Percentiles rank a stretch among this genome's conserved stretches.
phyloP scores from a whole-genome alignment of 2,888 invertebrate genomes.

The Temnothorax rugatulus region DNA sequence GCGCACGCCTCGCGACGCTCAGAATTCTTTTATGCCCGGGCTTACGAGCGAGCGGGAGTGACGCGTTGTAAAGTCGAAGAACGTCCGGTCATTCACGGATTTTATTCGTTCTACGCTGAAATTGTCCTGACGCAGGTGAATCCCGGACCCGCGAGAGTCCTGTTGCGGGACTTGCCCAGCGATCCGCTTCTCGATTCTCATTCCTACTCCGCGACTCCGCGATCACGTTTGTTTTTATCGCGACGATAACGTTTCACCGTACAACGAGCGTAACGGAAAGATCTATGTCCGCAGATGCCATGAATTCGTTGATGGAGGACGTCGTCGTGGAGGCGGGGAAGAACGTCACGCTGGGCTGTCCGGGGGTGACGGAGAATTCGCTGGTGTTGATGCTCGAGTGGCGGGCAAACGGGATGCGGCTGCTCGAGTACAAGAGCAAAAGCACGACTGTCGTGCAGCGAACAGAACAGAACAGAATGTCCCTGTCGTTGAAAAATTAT shows the following conservation, averaged over 20 bases:
- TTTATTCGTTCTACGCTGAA: conserved; percentile 32
- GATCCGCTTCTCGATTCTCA: neutral
- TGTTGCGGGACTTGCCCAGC: neutral
- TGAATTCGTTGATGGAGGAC: conserved; percentile 88
- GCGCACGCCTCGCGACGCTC: neutral
- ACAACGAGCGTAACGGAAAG: conserved; percentile 63
- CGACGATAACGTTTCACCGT: conserved; percentile 60
- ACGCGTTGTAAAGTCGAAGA: conserved; percentile 35
- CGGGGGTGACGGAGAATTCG: conserved; percentile 90
- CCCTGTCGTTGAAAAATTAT: conserved; percentile 88
- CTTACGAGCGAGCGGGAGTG: conserved; percentile 20
- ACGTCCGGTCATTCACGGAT: conserved; percentile 31
- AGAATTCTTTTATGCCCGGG: conserved; percentile 12
- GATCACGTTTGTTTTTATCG: conserved; percentile 63
- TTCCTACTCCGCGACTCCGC: neutral
- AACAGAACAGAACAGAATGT: conserved; percentile 87
- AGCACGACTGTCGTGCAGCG: conserved; percentile 87
- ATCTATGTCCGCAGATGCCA: conserved; percentile 87
- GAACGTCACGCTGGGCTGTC: conserved; percentile 90
- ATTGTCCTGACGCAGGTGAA: conserved; percentile 38
- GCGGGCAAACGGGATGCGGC: conserved; percentile 86
- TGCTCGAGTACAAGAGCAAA: conserved; percentile 87
- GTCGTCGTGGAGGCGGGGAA: conserved; percentile 89
- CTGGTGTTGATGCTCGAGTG: conserved; percentile 90
- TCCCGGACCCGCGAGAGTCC: neutral